These are phyloP conservation scores for Gracilinanus agilis DNA, from an alignment of 2,113 vertebrate genomes.

Conservation along the genomic window DNA sequence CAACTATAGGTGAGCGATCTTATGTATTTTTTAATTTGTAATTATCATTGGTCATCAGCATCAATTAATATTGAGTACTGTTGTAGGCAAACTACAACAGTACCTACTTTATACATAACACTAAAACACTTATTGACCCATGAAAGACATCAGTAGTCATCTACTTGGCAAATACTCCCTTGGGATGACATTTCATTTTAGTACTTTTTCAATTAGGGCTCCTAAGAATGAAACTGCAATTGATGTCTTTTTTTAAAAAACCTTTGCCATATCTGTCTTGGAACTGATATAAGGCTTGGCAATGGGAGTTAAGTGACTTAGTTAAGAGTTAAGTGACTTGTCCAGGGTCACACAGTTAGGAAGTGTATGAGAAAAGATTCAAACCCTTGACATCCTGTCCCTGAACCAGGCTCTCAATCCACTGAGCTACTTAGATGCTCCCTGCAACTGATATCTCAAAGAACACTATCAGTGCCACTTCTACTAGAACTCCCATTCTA, in stretches of 20 bases:
- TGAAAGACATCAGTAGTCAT: neutral
- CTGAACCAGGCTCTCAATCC: too few species aligned
- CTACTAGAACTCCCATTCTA: neutral
- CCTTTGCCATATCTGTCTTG: too few species aligned
- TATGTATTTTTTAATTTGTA: neutral
- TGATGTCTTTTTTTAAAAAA: neutral
- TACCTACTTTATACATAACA: neutral
- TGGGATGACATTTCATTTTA: neutral
- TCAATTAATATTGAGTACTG: neutral
- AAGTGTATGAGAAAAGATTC: too few species aligned
- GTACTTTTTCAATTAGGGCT: neutral
- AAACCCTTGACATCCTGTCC: too few species aligned
- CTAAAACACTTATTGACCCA: neutral
- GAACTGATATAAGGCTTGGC: too few species aligned
- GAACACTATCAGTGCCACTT: neutral
- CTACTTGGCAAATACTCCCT: neutral
- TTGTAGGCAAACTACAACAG: too few species aligned
- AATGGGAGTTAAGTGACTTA: too few species aligned
- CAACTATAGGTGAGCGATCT: neutral
- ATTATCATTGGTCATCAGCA: neutral
- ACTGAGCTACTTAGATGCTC: too few species aligned
- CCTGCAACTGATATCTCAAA: neutral
- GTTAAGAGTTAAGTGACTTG: too few species aligned
- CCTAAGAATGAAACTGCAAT: neutral
- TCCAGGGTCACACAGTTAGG: too few species aligned